Base-by-base conservation (phyloP, 2,797 vertebrate genomes). In the Propithecus perrieri region DNA sequence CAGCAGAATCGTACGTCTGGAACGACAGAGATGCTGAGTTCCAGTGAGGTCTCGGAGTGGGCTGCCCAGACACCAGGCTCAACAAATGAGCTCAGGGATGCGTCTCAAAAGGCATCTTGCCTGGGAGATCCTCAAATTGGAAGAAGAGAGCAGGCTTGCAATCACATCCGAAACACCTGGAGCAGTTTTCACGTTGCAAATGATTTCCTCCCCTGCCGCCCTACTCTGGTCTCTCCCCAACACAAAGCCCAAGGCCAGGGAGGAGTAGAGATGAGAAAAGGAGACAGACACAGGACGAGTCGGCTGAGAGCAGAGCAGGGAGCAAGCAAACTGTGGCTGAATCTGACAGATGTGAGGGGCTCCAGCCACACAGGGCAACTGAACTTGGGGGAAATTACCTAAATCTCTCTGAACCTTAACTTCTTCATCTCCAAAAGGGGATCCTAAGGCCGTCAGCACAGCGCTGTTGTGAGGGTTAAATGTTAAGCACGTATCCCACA, bases 401-500 rank as follows among this genome's bases (percentile, higher is more conserved):
- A 30, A 41, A 7, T 83, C 35, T 53, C 80, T 55, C 43, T 50
- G 35, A 81, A 63, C 30, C 28, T 92, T 35, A 10, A 13, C 88
- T 46, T 92, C 50, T 30, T 53, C 55, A 80, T 41, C 74, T 93
- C 71, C 89, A 75, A 86, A 72, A 95, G n/a, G 53, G 20, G 26
- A 43, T 13, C 33, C 17, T 2, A 53, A 80, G 65, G 38, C 10
- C 17, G 33, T 50, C 14, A 9, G 89, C 79, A 61, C 33, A n/a
- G 57, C 0, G 41, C 5, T 35, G 41, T 0, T 14, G 6, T 7
- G 17, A 18, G 11, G 24, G 12, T 10, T 59, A 72, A 55, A 65
- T 24, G 50, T 41, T 50, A 87, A 69, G 75, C 30, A 30, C 33
- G 48, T 14, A 26, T 11, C 24, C 28, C 53, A 69, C 12, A 7